These are phyloP conservation scores for Clarias fuscus DNA, from an alignment of 2,797 vertebrate species.

Conservation along the genomic window DNA sequence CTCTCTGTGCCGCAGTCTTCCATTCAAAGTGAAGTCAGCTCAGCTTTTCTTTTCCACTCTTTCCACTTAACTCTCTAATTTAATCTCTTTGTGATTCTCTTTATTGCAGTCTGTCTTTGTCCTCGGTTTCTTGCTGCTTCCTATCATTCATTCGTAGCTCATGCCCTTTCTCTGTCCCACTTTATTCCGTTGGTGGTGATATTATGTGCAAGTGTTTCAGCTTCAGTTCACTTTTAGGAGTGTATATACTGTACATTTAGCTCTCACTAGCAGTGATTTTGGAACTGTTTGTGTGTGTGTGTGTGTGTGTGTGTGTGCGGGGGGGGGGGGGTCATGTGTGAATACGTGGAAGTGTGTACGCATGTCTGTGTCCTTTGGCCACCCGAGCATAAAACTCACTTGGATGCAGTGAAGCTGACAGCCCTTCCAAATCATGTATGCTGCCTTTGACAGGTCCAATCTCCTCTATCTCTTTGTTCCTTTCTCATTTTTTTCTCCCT, in stretches of 20 bases:
- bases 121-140: slow-evolving; percentile 16
- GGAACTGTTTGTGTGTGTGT: neutral
- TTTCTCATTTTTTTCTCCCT: slow-evolving; percentile 13
- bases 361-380: slow-evolving; percentile 50
- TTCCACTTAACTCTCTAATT: slow-evolving; percentile 32
- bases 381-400: slow-evolving; percentile 56
- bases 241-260: slow-evolving; percentile 3
- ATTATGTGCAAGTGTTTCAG: slow-evolving; percentile 8
- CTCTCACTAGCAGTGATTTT: slow-evolving; percentile 14
- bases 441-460: slow-evolving; percentile 57
- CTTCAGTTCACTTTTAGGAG: slow-evolving; percentile 17
- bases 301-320: neutral
- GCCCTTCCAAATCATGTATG: slow-evolving; percentile 57
- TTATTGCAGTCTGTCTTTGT: slow-evolving; percentile 38
- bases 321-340: neutral
- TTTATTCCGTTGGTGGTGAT: neutral
- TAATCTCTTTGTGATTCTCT: slow-evolving; percentile 42
- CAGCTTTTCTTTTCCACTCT: slow-evolving; percentile 28
- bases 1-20: slow-evolving; percentile 7
- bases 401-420: slow-evolving; percentile 50
- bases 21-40: slow-evolving; percentile 20
- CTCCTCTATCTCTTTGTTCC: slow-evolving; percentile 41
- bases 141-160: slow-evolving; percentile 36
- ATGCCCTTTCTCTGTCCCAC: slow-evolving; percentile 25
- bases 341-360: neutral